Base-by-base conservation (phyloP, 2,888 invertebrate species). In the Ichneumoninae sp. region DNA sequence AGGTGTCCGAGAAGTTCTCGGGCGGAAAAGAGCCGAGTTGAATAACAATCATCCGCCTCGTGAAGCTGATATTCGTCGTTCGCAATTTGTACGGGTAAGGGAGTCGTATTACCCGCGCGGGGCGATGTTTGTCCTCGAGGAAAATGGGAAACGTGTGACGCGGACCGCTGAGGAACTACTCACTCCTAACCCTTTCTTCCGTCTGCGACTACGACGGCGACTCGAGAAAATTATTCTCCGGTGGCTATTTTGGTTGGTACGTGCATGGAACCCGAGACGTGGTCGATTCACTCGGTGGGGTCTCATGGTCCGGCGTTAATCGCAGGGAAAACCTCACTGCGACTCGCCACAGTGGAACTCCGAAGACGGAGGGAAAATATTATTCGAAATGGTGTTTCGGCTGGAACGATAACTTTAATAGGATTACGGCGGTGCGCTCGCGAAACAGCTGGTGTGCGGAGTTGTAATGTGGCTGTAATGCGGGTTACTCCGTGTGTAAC, bases 11-110 rank as follows among this genome's bases (percentile, higher is more conserved):
- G 71, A 68, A 47, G 73, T 60, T 68, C 57, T 68, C 73, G 22
- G 10, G 66, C 82, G 82, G 40, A 73, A 82, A 82, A 73, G 66
- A 77, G 60, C 44, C 65, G 44, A n/a, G 47, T 66, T 57, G 65
- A 50, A 60, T 82, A 66, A 60, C 40, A 73, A 82, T 71, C 75
- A 65, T 54, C 52, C 50, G 36, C 30, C 22, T 63, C 22, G 68
- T 30, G 66, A 66, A 40, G 52, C 50, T 33, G 66, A 81, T 69
- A 52, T 26, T 70, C 19, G 50, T 69, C 52, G 69, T 75, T 63
- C 52, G 60, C 52, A 26, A 50, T 50, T 26, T 16, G 19, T 13
- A 5, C 44, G 19, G 13, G 6, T 30, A 50, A 75, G 57, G 26
- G 54, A 63, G 65, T 75, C 50, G 65, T 52, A 22, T 30, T 7